Percentiles rank a stretch among this genome's conserved stretches.
These are phyloP conservation scores for Casuarius casuarius DNA, from an alignment of 2,113 vertebrate genomes.

Conservation along the genomic window DNA sequence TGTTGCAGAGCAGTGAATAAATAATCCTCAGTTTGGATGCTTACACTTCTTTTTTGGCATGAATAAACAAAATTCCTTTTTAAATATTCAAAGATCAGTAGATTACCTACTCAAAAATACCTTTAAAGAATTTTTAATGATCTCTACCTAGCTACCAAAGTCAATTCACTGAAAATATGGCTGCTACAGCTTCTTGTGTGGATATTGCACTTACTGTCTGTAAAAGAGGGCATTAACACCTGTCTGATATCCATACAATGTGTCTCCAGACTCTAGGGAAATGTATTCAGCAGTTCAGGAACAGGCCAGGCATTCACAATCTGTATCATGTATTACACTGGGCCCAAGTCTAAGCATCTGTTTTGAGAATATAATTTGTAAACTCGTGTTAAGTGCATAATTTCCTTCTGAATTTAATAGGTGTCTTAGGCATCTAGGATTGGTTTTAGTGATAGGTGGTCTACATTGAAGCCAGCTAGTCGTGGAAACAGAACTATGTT, in stretches of 20 bases:
- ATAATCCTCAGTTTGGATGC: not conserved
- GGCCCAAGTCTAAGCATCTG: not conserved
- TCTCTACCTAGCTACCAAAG: not conserved
- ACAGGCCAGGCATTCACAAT: not conserved
- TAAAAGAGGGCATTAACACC: not conserved
- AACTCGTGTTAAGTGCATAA: not conserved
- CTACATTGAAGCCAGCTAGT: not conserved
- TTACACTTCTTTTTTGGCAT: not conserved
- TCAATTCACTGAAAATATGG: not conserved
- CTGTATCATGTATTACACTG: not conserved
- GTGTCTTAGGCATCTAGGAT: not conserved
- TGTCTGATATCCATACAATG: constrained; percentile 4
- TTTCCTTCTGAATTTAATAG: not conserved
- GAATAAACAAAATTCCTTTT: not conserved
- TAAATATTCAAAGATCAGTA: not conserved
- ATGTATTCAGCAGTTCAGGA: not conserved
- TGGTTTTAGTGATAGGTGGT: not conserved
- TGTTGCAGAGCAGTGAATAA: not conserved
- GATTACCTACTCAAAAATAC: not conserved
- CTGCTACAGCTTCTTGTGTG: not conserved
- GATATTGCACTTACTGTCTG: not conserved
- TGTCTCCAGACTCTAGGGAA: constrained; percentile 19
- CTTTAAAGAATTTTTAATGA: not conserved
- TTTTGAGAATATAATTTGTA: not conserved
- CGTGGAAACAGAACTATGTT: not conserved